Base-by-base conservation (phyloP, 2,888 invertebrate genomes). In the Drosophila formosana region DNA sequence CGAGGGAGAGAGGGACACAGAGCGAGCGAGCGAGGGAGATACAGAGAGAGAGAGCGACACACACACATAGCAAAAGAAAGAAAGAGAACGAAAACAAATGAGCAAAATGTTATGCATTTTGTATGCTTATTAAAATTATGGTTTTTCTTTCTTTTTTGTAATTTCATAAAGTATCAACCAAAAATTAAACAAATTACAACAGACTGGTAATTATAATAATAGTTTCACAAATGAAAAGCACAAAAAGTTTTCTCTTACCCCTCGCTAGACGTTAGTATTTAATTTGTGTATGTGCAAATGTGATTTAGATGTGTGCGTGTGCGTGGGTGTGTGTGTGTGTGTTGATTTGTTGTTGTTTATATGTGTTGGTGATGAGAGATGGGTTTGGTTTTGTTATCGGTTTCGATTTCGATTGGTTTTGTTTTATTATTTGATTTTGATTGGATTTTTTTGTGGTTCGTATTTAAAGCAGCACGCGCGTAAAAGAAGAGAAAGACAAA, bases 231-330 rank as follows among this genome's bases (percentile, higher is more conserved):
- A 73, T 72, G 34, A 79, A 65, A 79, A 74, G 60, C 57, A 77
- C 51, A 75, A 63, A 72, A 58, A 64, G 18, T 63, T 80, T 72
- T 80, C 67, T 88, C 89, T 89, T 89, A 89, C 89, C 90, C 90
- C 88, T 89, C 88, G 81, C 89, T 89, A 84, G 87, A 82, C 75
- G 82, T 89, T 89, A 90, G 89, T 90, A 88, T 76, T 79, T 68
- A 79, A 74, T 72, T 64, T 75, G 26, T 69, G 70, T 75, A 58
- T 72, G 75, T 75, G 69, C 77, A 63, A 76, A 72, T 78, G 60
- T 78, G 60, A 50, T 77, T 72, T 75, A 70, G 64, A 60, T 71
- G 66, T 47, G 34, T 75, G 61, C 63, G 51, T 51, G 41, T 18
- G 18, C 18, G 18, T 18, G 18, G 43, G 66, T 47, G 49, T 66